Evolutionary conservation across 2,113 vertebrate species (phyloP).

Genomic region (Capreolus pygargus): DNA sequence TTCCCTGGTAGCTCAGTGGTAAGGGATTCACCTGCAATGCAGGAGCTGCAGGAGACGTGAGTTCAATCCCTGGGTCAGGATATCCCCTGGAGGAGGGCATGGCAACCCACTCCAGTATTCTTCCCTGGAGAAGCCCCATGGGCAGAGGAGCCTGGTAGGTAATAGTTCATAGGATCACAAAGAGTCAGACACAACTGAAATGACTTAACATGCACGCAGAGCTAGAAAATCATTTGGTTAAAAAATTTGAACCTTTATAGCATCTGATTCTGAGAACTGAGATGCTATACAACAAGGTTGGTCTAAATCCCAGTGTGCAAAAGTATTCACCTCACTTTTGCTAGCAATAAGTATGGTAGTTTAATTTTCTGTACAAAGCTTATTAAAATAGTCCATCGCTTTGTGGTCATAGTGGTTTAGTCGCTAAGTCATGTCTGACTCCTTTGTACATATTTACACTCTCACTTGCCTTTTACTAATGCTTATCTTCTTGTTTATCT

Average conservation of each 20-base stretch:
- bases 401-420: background rate
- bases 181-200: background rate
- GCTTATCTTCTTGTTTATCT: background rate
- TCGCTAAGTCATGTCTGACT: background rate
- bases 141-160: background rate
- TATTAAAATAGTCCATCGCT: background rate
- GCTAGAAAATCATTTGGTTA: background rate
- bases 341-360: background rate
- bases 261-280: background rate
- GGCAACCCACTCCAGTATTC: background rate
- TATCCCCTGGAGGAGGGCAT: background rate
- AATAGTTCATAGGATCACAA: background rate
- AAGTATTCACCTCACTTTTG: background rate
- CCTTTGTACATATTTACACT: background rate
- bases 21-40: background rate
- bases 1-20: background rate
- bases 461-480: background rate
- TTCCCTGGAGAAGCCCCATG: background rate
- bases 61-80: background rate
- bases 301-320: background rate
- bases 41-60: background rate
- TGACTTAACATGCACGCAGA: background rate
- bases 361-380: background rate
- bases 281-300: background rate
- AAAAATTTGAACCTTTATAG: background rate